phyloP scores from a whole-genome alignment of 2,797 vertebrate genomes.

The Chelidonichthys spinosus region DNA sequence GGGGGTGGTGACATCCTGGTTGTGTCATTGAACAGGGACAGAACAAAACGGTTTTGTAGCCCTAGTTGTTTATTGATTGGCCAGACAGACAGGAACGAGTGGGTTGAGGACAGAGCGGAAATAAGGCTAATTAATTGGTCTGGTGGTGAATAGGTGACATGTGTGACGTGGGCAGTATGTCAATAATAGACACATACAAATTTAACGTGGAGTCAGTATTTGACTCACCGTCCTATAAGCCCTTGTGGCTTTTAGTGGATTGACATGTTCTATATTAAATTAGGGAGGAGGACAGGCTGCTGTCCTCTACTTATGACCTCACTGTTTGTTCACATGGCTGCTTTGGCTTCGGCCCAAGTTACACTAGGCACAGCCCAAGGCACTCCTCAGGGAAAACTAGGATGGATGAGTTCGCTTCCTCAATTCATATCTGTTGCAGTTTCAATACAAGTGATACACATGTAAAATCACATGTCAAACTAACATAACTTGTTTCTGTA shows the following conservation, averaged over 20 bases:
- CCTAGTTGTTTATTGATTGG: conserved; percentile 60
- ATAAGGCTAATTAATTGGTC: conserved; percentile 62
- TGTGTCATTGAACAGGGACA: conserved; percentile 16
- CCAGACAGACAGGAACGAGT: conserved; percentile 25
- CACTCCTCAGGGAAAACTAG: conserved; percentile 19
- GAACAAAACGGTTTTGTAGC: conserved; percentile 39
- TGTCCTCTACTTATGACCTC: conserved; percentile 6
- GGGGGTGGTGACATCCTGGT: conserved; percentile 51
- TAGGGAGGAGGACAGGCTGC: conserved; percentile 7
- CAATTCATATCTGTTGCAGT: conserved; percentile 18
- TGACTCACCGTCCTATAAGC: neutral
- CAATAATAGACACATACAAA: conserved; percentile 19
- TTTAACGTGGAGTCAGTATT: conserved; percentile 1
- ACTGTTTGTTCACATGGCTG: conserved; percentile 19
- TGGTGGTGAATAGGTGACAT: conserved; percentile 35
- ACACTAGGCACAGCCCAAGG: conserved; percentile 9
- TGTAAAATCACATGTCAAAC: neutral
- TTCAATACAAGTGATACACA: conserved; percentile 24
- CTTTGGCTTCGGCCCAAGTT: conserved; percentile 28
- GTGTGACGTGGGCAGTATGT: conserved; percentile 4
- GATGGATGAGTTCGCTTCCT: conserved; percentile 2
- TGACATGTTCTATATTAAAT: conserved; percentile 16
- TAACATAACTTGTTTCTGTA: neutral
- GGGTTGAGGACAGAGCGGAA: conserved; percentile 48
- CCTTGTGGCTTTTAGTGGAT: neutral